Evolutionary conservation across 1,140 invertebrate genomes (phyloP).

Genomic region (Tribolium madens): DNA sequence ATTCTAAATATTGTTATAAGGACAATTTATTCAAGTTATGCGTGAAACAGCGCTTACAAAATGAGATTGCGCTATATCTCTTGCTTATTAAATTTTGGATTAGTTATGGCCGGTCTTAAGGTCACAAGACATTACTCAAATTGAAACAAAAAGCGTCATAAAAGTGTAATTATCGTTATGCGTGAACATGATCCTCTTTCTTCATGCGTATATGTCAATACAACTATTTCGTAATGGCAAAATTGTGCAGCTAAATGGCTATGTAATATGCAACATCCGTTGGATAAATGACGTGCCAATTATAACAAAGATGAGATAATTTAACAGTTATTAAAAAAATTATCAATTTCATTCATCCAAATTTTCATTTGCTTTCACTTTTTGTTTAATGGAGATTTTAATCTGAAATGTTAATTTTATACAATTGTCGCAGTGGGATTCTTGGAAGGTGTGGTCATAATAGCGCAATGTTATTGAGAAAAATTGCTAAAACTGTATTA

Average conservation of each 20-base stretch:
- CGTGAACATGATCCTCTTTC: background rate
- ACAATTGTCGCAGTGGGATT: conserved; percentile 25
- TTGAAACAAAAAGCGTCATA: background rate
- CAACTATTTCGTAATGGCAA: conserved; percentile 7
- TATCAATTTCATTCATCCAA: conserved; percentile 34
- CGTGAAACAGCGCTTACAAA: conserved; percentile 12
- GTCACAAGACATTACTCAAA: background rate
- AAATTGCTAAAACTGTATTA: background rate
- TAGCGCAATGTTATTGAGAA: background rate
- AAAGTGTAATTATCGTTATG: background rate
- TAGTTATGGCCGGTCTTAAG: background rate
- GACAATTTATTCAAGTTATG: conserved; percentile 23
- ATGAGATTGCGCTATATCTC: background rate
- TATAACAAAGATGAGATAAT: background rate
- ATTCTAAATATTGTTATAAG: conserved; percentile 32
- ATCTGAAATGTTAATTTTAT: conserved; percentile 31
- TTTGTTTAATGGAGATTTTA: conserved; percentile 1
- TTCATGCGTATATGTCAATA: background rate
- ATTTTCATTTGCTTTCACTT: conserved; percentile 17
- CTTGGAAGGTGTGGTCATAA: background rate
- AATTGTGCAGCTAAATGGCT: background rate
- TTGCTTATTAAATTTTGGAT: conserved; percentile 1
- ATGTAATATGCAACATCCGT: conserved; percentile 22
- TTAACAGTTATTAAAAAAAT: background rate
- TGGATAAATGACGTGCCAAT: background rate